These are phyloP conservation scores for Acanthurus lineatus DNA, from an alignment of 2,797 vertebrate species.

Conservation along the genomic window DNA sequence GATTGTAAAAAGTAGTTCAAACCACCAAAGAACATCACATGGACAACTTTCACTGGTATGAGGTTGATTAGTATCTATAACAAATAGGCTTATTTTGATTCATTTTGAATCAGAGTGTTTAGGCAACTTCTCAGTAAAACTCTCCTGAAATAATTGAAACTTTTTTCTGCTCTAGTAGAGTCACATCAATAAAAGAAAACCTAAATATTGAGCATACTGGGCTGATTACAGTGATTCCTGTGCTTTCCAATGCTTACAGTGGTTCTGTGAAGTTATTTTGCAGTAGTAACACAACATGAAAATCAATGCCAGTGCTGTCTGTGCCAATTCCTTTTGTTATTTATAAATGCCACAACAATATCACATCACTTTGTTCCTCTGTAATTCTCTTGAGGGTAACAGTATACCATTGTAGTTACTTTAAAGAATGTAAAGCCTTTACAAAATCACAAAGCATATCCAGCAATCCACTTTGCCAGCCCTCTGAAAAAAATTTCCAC, in stretches of 20 bases:
- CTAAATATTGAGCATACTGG: background rate
- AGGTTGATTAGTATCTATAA: background rate
- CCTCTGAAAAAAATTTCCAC: constrained; percentile 20
- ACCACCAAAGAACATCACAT: background rate
- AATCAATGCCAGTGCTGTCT: background rate
- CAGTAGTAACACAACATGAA: background rate
- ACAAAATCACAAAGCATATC: constrained; percentile 22
- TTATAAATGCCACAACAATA: constrained; percentile 1
- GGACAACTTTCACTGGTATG: background rate
- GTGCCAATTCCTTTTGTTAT: constrained; percentile 3
- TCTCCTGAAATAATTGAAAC: background rate
- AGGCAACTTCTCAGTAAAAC: background rate
- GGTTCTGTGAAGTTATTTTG: background rate
- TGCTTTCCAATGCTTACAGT: background rate
- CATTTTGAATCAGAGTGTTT: too few relatives aligned
- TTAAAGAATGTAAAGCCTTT: constrained; percentile 23
- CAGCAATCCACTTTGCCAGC: background rate
- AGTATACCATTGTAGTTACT: constrained; percentile 6
- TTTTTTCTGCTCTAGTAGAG: background rate
- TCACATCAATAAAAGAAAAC: background rate
- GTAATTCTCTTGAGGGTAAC: constrained; percentile 12
- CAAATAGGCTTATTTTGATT: background rate
- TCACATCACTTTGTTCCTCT: constrained; percentile 8
- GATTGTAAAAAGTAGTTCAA: constrained; percentile 9
- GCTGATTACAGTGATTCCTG: background rate